phyloP scores from a whole-genome alignment of 64 coral and sea anemone genomes.

The Pocillopora verrucosa region DNA sequence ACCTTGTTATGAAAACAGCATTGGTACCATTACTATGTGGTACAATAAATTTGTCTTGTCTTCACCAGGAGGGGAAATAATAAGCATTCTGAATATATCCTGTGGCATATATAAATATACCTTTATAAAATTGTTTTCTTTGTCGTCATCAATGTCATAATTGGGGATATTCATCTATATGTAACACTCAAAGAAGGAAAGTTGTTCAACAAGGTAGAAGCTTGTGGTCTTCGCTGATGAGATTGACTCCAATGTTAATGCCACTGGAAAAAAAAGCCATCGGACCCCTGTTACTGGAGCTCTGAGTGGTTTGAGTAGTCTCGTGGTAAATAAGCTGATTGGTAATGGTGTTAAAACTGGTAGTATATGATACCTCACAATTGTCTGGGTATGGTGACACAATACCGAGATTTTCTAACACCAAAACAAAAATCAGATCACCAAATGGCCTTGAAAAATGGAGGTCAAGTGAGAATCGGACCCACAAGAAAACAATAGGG shows the following conservation, averaged over 20 bases:
- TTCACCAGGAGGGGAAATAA: neutral
- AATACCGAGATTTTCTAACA: neutral
- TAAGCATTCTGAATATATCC: slow-evolving; percentile 10
- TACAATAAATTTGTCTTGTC: slow-evolving; percentile 12
- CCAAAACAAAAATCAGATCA: neutral
- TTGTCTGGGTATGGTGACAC: neutral
- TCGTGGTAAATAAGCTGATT: neutral
- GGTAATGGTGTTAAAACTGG: neutral
- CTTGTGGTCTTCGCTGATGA: neutral
- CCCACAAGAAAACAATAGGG: neutral
- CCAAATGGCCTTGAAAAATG: neutral
- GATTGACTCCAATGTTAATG: neutral
- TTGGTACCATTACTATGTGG: neutral
- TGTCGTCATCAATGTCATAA: neutral
- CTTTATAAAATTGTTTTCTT: neutral
- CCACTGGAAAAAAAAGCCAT: neutral
- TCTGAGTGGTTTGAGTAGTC: neutral
- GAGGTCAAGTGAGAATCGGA: neutral
- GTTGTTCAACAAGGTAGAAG: neutral
- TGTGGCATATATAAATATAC: slow-evolving; percentile 1
- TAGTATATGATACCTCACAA: slow-evolving; percentile 14
- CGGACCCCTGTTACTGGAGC: neutral
- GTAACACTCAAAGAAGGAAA: slow-evolving; percentile 21
- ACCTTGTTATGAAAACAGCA: slow-evolving; percentile 5
- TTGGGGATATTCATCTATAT: slow-evolving; percentile 17